Evolutionary conservation across 2,113 vertebrate species (phyloP).

Genomic region (Embiotoca jacksoni): DNA sequence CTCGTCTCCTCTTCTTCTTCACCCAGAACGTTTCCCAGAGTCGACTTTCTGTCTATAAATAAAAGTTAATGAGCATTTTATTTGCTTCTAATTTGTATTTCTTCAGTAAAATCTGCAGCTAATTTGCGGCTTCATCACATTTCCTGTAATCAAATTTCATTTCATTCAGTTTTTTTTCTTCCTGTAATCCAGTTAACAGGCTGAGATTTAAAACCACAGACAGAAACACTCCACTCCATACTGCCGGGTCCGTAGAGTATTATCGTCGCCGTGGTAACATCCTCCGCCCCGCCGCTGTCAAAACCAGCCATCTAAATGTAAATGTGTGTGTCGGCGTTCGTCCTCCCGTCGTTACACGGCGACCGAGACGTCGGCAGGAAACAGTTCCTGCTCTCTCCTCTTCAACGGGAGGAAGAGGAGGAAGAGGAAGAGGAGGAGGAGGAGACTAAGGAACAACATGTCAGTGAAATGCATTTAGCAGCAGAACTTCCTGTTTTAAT

Average conservation of each 20-base stretch:
- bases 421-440: background rate
- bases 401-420: background rate
- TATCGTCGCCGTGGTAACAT: conserved; percentile 5
- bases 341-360: conserved; percentile 9
- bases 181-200: conserved; percentile 24
- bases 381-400: background rate
- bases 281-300: background rate
- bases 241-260: conserved; percentile 14
- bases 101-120: background rate
- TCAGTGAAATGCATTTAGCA: background rate
- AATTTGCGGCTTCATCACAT: background rate
- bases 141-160: conserved; percentile 23
- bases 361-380: background rate
- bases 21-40: background rate
- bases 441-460: background rate
- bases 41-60: background rate
- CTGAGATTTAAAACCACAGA: background rate
- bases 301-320: conserved; percentile 40
- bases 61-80: background rate
- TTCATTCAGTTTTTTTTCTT: conserved; percentile 22
- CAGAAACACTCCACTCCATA: background rate
- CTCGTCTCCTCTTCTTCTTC: background rate
- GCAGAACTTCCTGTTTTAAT: background rate
- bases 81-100: background rate
- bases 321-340: conserved; percentile 5